Percentiles rank a stretch among this genome's conserved stretches.
phyloP scores from a whole-genome alignment of 2,113 vertebrate genomes.

The Hystrix brachyura region DNA sequence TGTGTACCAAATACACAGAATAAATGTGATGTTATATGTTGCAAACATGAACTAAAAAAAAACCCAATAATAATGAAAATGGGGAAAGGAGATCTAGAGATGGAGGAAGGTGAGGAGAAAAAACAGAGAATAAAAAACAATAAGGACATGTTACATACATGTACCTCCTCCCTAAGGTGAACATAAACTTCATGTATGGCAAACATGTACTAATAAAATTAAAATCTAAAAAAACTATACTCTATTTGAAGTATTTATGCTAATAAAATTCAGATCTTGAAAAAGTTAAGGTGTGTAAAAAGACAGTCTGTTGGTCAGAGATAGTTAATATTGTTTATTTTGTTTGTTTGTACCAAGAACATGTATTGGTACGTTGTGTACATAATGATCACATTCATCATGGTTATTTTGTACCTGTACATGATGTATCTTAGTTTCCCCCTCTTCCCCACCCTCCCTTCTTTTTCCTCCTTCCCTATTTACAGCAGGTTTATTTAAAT shows the following conservation, averaged over 20 bases:
- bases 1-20: neutral
- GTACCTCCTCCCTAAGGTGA: neutral
- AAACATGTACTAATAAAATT: neutral
- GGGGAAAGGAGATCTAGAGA: neutral
- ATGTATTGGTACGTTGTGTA: too few species aligned
- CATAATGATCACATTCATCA: too few species aligned
- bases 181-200: neutral
- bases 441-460: too few species aligned
- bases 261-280: neutral
- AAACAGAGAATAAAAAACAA: neutral
- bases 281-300: neutral
- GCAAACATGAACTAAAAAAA: neutral
- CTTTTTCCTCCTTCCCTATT: too few species aligned
- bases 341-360: too few species aligned
- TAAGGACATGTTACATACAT: neutral
- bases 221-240: neutral
- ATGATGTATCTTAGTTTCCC: too few species aligned
- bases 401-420: too few species aligned
- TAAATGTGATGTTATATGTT: neutral
- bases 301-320: neutral
- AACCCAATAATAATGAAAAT: neutral
- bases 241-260: neutral
- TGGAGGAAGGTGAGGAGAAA: neutral
- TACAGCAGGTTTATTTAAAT: too few species aligned
- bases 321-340: neutral